Base-by-base conservation (phyloP, 2,797 vertebrate species). In the Peromyscus attwateri region DNA sequence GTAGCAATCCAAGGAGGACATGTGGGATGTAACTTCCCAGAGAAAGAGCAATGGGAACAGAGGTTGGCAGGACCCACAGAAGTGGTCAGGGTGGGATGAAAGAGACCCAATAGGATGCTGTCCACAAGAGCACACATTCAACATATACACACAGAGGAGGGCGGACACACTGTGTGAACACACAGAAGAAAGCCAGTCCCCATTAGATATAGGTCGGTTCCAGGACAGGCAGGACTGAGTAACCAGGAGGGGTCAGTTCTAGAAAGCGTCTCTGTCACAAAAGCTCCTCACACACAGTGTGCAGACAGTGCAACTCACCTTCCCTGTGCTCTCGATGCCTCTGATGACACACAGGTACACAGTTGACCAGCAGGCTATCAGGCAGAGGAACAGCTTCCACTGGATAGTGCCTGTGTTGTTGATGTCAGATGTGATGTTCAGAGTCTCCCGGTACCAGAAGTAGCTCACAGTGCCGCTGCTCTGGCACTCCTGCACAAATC, bases 381-480 rank as follows among this genome's bases (percentile, higher is more conserved):
- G 95, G 96, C 99, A 99, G 89, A 99, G 0, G 25, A 99, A 98
- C 82, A 99, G 89, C 98, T 98, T 98, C 99, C 99, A 99, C 97
- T 99, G 99, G 82, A 99, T 17, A 0, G 98, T 98, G 40, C 99
- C 99, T 0, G 97, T 99, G 70, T 92, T 96, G 0, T 94, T 89
- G 0, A 99, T 98, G 96, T 99, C 97, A 0, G 98, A 81, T 0
- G 99, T 98, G 98, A 99, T 98, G 97, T 99, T 99, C 97, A 99
- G 98, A 0, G 99, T 99, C 97, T 98, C 96, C 11, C 99, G 99
- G 97, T 99, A 99, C 99, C 99, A 99, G 98, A 99, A 99, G 95
- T 99, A 99, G 98, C 98, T 99, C 52, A 99, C 99, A 0, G 99
- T 6, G 0, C 99, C 99, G 87, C 99, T 99, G 94, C 98, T 94